A percentile compares a stretch with the other conserved stretches of the same genome.
These are phyloP conservation scores for Heptranchias perlo DNA, from an alignment of 2,113 vertebrate species.

Conservation along the genomic window DNA sequence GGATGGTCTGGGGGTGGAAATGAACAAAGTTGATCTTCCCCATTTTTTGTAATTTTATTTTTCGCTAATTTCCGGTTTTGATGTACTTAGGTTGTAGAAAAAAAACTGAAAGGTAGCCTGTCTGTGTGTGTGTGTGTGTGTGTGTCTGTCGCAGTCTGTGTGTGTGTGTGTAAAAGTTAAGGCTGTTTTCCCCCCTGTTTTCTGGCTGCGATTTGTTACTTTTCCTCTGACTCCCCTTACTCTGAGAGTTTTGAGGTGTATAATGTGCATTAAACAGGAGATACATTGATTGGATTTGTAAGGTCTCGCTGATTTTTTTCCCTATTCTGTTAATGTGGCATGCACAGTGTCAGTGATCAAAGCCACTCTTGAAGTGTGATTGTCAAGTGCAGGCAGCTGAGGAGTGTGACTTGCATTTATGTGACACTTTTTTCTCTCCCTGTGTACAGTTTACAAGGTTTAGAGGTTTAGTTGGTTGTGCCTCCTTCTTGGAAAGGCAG, in stretches of 20 bases:
- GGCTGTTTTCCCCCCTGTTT: not conserved
- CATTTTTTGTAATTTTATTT: not conserved
- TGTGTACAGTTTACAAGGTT: not conserved
- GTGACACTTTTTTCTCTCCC: constrained; percentile 21
- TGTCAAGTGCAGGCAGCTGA: constrained; percentile 56
- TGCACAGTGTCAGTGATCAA: constrained; percentile 64
- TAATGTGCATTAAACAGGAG: constrained; percentile 23
- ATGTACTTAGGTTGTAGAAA: too few relatives aligned
- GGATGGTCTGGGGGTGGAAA: not conserved
- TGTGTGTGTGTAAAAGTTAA: not conserved
- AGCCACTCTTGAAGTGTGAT: constrained; percentile 54
- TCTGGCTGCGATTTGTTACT: not conserved
- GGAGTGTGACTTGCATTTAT: constrained; percentile 27
- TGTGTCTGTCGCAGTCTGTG: not conserved
- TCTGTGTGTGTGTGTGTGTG: not conserved
- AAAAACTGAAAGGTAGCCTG: not conserved
- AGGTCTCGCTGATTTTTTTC: constrained; percentile 2
- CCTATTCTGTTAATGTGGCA: constrained; percentile 52
- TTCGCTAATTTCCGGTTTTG: not conserved
- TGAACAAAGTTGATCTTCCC: not conserved
- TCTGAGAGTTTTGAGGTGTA: constrained; percentile 24
- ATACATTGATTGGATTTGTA: constrained; percentile 29
- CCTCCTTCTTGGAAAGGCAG: not conserved
- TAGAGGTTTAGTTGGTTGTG: not conserved
- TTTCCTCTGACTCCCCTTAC: constrained; percentile 17